These are phyloP conservation scores for Hypotaenidia okinawae DNA, from an alignment of 2,797 vertebrate genomes.

Conservation along the genomic window DNA sequence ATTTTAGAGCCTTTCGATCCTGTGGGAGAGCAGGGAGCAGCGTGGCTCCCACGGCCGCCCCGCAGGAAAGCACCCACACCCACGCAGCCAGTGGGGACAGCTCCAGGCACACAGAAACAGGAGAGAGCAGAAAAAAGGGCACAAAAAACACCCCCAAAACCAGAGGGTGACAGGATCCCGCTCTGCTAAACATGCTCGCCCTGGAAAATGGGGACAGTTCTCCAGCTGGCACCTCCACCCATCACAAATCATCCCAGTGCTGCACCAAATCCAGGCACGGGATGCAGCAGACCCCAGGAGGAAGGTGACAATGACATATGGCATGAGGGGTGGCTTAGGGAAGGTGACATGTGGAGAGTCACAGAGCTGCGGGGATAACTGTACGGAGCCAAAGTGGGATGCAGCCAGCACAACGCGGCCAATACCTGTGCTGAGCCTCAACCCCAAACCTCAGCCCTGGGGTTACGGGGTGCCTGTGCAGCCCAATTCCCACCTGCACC, in stretches of 20 bases:
- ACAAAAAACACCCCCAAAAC: not conserved
- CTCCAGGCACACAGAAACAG: not conserved
- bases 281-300: not conserved
- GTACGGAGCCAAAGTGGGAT: not conserved
- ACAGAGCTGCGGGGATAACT: fast-evolving
- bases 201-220: not conserved
- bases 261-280: not conserved
- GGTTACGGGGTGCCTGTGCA: not conserved
- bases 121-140: not conserved
- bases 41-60: not conserved
- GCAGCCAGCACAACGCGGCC: not conserved
- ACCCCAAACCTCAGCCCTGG: not conserved
- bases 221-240: not conserved
- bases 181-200: not conserved
- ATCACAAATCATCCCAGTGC: fast-evolving
- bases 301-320: fast-evolving
- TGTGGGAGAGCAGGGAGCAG: not conserved
- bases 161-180: not conserved
- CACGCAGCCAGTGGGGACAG: fast-evolving
- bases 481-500: not conserved
- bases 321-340: not conserved
- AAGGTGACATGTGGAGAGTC: not conserved
- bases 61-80: not conserved
- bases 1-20: slow-evolving; percentile 1
- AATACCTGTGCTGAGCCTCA: not conserved